A percentile compares a stretch with the other conserved stretches of the same genome.
Conservation (phyloP, 2,888 invertebrate species). For the Pseudanteris insignis region DNA sequence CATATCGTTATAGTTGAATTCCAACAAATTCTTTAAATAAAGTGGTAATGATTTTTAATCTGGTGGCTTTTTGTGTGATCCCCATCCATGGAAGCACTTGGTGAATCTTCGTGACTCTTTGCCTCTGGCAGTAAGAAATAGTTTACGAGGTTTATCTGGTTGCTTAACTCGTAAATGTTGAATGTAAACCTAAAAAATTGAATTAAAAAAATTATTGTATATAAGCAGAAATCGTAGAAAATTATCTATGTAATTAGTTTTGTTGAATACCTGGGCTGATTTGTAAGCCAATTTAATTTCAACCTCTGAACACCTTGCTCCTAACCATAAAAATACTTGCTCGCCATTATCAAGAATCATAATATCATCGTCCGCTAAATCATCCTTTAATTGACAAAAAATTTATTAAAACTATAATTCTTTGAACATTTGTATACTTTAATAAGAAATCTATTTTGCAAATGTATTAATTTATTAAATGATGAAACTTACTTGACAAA, state of each 20-base stretch:
- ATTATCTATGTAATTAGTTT: background rate
- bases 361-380: slow-evolving; percentile 98
- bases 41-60: too few species aligned
- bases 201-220: slow-evolving; percentile 4
- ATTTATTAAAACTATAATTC: too few species aligned
- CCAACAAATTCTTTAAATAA: too few species aligned
- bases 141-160: slow-evolving; percentile 87
- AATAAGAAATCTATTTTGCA: too few species aligned
- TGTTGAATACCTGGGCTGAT: slow-evolving; percentile 92
- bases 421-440: too few species aligned
- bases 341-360: slow-evolving; percentile 90
- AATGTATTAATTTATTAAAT: background rate
- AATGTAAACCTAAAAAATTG: slow-evolving; percentile 84
- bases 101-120: slow-evolving; percentile 95
- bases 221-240: too few species aligned
- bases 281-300: slow-evolving; percentile 99
- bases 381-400: too few species aligned
- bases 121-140: slow-evolving; percentile 94
- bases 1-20: too few species aligned
- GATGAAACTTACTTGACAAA: slow-evolving; percentile 81
- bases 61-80: slow-evolving; percentile 83
- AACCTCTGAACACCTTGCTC: slow-evolving; percentile 95
- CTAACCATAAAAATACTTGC: slow-evolving; percentile 97
- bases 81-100: slow-evolving; percentile 99
- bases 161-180: slow-evolving; percentile 97